phyloP scores from a whole-genome alignment of 2,797 vertebrate species.

The Alcedo quadribrachys region DNA sequence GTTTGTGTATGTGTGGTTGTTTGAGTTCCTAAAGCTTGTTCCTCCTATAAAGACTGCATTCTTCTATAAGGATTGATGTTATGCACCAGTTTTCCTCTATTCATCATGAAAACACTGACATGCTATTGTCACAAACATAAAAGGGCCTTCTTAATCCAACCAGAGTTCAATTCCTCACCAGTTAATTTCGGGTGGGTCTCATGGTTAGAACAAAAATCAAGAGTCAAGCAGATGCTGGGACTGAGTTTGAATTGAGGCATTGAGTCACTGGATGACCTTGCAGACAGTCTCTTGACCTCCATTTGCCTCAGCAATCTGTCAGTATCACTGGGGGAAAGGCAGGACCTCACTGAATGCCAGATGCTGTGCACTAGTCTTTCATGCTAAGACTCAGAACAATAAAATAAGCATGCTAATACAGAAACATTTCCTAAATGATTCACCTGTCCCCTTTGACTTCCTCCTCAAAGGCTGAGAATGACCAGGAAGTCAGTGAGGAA shows the following conservation, averaged over 20 bases:
- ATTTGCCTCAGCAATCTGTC: not conserved
- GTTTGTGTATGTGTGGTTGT: not conserved
- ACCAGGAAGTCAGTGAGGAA: conserved; percentile 5
- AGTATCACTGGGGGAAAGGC: not conserved
- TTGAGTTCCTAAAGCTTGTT: conserved; percentile 28
- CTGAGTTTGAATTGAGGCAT: conserved; percentile 19
- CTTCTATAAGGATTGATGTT: not conserved
- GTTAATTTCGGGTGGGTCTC: conserved; percentile 2
- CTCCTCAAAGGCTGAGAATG: conserved; percentile 8
- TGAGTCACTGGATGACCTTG: conserved; percentile 20
- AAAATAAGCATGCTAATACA: conserved; percentile 18
- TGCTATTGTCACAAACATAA: conserved; percentile 6
- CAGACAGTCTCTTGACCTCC: conserved; percentile 13
- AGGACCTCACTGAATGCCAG: not conserved
- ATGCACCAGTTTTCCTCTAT: not conserved
- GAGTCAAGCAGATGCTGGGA: conserved; percentile 25
- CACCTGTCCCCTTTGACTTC: conserved; percentile 46
- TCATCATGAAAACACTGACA: conserved; percentile 21
- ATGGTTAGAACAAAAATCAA: not conserved
- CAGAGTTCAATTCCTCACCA: not conserved
- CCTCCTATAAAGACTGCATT: not conserved
- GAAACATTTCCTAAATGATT: conserved; percentile 58
- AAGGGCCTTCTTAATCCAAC: conserved; percentile 1
- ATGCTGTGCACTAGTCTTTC: not conserved
- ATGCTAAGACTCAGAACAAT: conserved; percentile 6